Percentiles rank a stretch among this genome's conserved stretches.
These are phyloP conservation scores for Micrasema longulum DNA, from an alignment of 1,140 invertebrate genomes.

Conservation along the genomic window DNA sequence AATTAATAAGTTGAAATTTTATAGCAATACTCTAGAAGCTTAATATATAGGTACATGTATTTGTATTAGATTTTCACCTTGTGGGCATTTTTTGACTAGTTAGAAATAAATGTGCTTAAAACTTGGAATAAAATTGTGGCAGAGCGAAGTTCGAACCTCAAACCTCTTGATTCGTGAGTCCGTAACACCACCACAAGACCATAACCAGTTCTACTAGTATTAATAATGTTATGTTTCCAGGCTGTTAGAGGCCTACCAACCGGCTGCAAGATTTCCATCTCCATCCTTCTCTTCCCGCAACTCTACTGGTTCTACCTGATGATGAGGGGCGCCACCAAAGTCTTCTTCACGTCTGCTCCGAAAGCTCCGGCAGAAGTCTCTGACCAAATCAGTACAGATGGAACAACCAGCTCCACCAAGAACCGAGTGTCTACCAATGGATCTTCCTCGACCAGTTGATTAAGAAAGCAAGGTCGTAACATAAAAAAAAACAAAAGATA, in stretches of 20 bases:
- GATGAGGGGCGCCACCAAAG: constrained; percentile 72
- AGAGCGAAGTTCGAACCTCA: no score
- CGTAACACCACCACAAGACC: no score
- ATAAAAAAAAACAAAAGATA: constrained; percentile 33
- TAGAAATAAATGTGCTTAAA: no score
- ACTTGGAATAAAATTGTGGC: no score
- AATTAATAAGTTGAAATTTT: no score
- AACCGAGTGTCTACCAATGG: constrained; percentile 21
- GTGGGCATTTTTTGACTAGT: no score
- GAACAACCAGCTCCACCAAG: not conserved
- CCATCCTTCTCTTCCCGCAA: constrained; percentile 74
- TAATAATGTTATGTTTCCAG: constrained; percentile 57
- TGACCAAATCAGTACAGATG: not conserved
- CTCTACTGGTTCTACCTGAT: constrained; percentile 80
- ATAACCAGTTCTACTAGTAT: no score
- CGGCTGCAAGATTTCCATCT: constrained; percentile 74
- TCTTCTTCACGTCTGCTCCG: constrained; percentile 56
- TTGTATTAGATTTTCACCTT: no score
- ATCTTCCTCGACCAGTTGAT: constrained; percentile 46
- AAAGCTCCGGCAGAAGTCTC: constrained; percentile 11
- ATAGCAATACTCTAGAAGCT: no score
- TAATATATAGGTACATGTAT: no score
- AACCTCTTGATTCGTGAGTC: no score
- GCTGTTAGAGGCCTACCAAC: constrained; percentile 68
- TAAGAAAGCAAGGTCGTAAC: constrained; percentile 39